Percentiles rank a stretch among this genome's conserved stretches.
These are phyloP conservation scores for Drosophila simulans DNA, from an alignment of 1,140 invertebrate genomes.

Conservation along the genomic window DNA sequence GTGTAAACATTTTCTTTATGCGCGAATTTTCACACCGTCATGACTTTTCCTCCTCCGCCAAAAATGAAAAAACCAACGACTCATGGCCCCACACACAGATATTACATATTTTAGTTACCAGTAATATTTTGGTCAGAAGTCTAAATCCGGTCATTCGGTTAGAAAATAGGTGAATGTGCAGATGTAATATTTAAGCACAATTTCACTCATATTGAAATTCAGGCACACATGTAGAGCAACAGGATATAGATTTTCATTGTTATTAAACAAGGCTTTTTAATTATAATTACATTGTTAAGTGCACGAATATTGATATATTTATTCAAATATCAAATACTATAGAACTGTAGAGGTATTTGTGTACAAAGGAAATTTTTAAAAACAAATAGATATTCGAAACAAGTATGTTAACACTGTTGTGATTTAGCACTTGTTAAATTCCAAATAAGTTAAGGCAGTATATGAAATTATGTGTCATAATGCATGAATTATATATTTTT, in stretches of 20 bases:
- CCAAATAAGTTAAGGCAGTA: neutral
- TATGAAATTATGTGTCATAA: conserved; percentile 5
- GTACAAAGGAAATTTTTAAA: neutral
- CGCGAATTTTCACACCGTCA: conserved; percentile 63
- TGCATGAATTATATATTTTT: conserved; percentile 42
- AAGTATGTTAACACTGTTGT: neutral
- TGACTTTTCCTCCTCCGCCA: conserved; percentile 43
- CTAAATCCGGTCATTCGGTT: neutral
- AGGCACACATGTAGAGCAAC: neutral
- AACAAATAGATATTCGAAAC: neutral
- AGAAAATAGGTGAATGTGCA: conserved; percentile 10
- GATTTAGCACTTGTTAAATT: conserved; percentile 12
- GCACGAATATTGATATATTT: neutral
- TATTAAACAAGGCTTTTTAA: too few relatives aligned
- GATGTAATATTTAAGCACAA: conserved; percentile 19
- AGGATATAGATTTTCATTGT: too few relatives aligned
- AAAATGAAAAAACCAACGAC: conserved; percentile 22
- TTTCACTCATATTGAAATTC: neutral
- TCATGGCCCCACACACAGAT: conserved; percentile 18
- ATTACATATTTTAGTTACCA: conserved; percentile 34
- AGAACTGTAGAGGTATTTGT: neutral
- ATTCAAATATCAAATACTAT: neutral
- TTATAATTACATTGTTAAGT: too few relatives aligned
- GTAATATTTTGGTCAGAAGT: conserved; percentile 11
- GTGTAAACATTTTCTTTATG: conserved; percentile 69